Evolutionary conservation across 2,113 vertebrate genomes (phyloP).

Genomic region (Cyanoliseus patagonus): DNA sequence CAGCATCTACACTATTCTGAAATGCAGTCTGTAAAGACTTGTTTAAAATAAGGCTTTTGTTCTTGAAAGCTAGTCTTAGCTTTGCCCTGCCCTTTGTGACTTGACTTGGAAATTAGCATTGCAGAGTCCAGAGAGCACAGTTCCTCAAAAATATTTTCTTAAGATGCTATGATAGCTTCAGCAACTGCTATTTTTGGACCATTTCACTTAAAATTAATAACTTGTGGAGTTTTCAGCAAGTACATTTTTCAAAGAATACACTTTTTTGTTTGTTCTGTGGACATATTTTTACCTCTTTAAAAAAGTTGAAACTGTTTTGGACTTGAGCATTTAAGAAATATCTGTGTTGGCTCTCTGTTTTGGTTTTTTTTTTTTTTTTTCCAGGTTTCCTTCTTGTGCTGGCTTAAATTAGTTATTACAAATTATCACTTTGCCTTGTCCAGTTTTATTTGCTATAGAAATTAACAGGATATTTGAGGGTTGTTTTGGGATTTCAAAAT

Average conservation of each 20-base stretch:
- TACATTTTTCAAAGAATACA: neutral
- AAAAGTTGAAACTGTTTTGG: neutral
- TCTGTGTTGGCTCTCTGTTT: neutral
- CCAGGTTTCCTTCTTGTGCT: neutral
- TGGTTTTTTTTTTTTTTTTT: neutral
- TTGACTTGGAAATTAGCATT: neutral
- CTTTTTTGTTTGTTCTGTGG: neutral
- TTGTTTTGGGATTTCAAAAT: neutral
- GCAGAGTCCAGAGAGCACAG: neutral
- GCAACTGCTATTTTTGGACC: neutral
- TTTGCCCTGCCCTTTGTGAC: neutral
- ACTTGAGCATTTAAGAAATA: neutral
- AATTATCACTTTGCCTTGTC: neutral
- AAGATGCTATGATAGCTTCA: neutral
- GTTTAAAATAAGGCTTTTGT: neutral
- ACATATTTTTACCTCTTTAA: neutral
- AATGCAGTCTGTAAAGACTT: neutral
- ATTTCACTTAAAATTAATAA: slow-evolving; percentile 7
- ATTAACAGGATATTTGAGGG: neutral
- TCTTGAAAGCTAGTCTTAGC: neutral
- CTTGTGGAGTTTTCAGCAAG: neutral
- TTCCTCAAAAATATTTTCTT: neutral
- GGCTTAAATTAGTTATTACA: neutral
- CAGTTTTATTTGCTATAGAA: neutral
- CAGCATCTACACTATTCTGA: neutral